Conservation (phyloP, 2,888 invertebrate genomes). For the Prosopocoilus inquinatus region DNA sequence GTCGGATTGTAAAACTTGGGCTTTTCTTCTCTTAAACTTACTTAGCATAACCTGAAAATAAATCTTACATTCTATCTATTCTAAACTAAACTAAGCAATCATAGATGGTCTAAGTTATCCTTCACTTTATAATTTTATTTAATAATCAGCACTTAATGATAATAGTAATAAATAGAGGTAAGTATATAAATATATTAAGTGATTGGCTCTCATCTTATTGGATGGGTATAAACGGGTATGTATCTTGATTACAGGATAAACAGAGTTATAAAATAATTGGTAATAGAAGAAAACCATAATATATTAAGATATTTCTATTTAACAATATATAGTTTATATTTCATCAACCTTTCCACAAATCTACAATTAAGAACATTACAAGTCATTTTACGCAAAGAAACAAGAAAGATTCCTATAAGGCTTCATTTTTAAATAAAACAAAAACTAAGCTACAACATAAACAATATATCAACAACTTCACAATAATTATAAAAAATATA, state of each 20-base stretch:
- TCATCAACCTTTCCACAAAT: constrained; percentile 56
- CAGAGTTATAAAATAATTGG: constrained; percentile 18
- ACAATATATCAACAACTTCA: constrained; percentile 50
- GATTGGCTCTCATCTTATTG: background rate
- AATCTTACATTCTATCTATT: too few species aligned
- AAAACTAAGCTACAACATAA: constrained; percentile 50
- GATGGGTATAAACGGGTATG: background rate
- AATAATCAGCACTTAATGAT: too few species aligned
- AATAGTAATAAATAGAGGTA: too few species aligned
- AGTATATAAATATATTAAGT: too few species aligned
- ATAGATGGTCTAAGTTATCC: too few species aligned
- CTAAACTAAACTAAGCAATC: too few species aligned
- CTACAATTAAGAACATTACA: constrained; percentile 55
- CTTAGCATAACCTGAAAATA: too few species aligned
- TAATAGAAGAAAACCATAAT: constrained; percentile 32
- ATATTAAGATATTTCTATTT: constrained; percentile 56
- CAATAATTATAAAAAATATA: constrained; percentile 46
- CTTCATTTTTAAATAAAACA: constrained; percentile 44
- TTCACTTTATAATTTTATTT: too few species aligned
- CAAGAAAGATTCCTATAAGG: constrained; percentile 45
- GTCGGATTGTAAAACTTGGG: too few species aligned
- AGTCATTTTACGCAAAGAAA: constrained; percentile 49
- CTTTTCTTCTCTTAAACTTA: too few species aligned
- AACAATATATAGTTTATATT: constrained; percentile 56
- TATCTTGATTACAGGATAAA: background rate